Evolutionary conservation across 1,140 invertebrate genomes (phyloP).

Genomic region (Phocides pigmalion): DNA sequence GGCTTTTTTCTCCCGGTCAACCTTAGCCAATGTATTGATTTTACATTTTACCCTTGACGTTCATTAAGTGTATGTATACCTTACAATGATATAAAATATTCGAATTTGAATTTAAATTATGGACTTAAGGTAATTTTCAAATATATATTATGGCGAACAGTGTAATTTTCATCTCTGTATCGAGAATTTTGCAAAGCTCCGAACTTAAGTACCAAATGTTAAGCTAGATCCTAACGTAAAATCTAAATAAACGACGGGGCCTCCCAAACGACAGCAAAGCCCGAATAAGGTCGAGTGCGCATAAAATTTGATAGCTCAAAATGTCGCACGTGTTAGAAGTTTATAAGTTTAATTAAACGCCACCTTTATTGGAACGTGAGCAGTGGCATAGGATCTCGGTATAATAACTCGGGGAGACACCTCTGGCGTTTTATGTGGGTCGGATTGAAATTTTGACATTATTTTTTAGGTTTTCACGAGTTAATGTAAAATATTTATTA

Average conservation of each 20-base stretch:
- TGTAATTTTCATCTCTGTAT: not conserved
- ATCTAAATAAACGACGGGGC: not conserved
- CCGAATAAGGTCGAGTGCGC: slow-evolving; percentile 28
- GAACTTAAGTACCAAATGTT: not conserved
- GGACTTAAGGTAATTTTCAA: too few species aligned
- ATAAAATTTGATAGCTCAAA: slow-evolving; percentile 38
- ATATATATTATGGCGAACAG: too few species aligned
- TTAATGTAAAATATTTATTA: not conserved
- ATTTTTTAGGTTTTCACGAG: not conserved
- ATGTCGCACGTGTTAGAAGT: slow-evolving; percentile 42
- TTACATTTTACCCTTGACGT: too few species aligned
- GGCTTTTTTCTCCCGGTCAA: too few species aligned
- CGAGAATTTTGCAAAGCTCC: not conserved
- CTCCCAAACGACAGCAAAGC: not conserved
- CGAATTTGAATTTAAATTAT: too few species aligned
- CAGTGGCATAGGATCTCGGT: slow-evolving; percentile 18
- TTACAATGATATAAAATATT: too few species aligned
- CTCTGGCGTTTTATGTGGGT: slow-evolving; percentile 22
- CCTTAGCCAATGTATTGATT: too few species aligned
- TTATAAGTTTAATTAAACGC: slow-evolving; percentile 49
- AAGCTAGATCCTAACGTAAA: not conserved
- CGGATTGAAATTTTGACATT: slow-evolving; percentile 30
- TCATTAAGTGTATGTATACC: too few species aligned
- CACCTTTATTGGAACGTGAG: slow-evolving; percentile 33
- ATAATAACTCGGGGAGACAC: slow-evolving; percentile 15